Evolutionary conservation across 1,140 invertebrate genomes (phyloP).

Genomic region (Bombus waltoni): DNA sequence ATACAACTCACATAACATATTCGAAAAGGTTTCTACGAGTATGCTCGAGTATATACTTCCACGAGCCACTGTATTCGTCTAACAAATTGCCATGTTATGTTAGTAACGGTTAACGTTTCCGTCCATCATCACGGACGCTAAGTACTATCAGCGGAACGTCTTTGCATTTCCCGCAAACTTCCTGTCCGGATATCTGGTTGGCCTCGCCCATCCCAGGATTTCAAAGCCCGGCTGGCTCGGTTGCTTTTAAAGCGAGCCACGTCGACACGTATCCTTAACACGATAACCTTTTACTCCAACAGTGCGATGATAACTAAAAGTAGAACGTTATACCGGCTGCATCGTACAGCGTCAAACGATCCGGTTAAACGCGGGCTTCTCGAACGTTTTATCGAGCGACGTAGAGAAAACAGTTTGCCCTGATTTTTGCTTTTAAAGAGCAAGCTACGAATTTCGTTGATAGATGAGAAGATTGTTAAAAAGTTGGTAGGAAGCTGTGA

Average conservation of each 20-base stretch:
- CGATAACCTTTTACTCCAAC: constrained; percentile 33
- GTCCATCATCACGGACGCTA: not conserved
- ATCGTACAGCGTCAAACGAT: constrained; percentile 23
- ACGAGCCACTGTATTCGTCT: not conserved
- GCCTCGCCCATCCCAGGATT: constrained; percentile 11
- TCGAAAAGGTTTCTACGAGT: not conserved
- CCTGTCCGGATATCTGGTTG: not conserved
- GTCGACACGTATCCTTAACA: constrained; percentile 28
- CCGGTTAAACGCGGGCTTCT: constrained; percentile 22
- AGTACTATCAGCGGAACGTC: constrained; percentile 11
- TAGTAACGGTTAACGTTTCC: not conserved
- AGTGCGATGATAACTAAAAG: constrained; percentile 30
- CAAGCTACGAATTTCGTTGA: not conserved
- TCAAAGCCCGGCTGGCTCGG: not conserved
- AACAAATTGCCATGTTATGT: not conserved
- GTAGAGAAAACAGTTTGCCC: not conserved
- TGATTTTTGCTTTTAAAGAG: not conserved
- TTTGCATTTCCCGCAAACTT: constrained; percentile 13
- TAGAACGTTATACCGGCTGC: constrained; percentile 27
- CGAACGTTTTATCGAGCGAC: constrained; percentile 14
- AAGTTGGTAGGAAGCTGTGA: not conserved
- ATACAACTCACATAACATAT: not conserved
- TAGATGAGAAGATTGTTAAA: not conserved
- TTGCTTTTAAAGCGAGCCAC: constrained; percentile 12
- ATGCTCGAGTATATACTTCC: not conserved